Base-by-base conservation (phyloP, 1,140 invertebrate species). In the Polyergus mexicanus region DNA sequence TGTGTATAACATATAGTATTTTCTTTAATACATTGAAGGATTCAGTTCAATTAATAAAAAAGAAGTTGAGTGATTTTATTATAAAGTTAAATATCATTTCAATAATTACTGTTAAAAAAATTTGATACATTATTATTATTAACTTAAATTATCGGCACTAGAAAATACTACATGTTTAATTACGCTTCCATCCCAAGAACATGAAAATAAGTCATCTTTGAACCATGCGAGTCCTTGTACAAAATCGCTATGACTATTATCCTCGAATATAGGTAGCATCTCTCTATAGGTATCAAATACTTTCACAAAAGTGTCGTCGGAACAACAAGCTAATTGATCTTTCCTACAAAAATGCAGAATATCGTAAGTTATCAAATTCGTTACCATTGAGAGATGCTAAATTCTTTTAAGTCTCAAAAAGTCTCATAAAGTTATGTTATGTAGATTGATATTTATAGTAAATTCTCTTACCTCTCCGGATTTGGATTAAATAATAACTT, bases 171-270 rank as follows among this genome's bases (percentile, higher is more conserved):
- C 19, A 69, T 94, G 93, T 85, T 89, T 92, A 44, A 92, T 78
- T 25, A 95, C 78, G 47, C 88, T 91, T 76, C 92, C 91, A 44
- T 95, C 95, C 94, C 94, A 95, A 11, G 92, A 92, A 87, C 94
- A 95, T 11, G 93, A 93, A n/a, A 94, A 90, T 63, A 95, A 84
- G 66, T 93, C 83, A 28, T 92, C 86, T 63, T 94, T 87, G 51
- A 88, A 81, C 95, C 95, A 95, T 5, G 94, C 91, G 3, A 95
- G 75, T 44, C 92, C 93, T 56, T 94, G 92, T 51, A 95, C 94
- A 66, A 93, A 92, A 74, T 95, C 94, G n/a, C 6, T 85, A 66
- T 95, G 95, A 22, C 38, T 58, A 13, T 86, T 63, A 78, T 94
- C 87, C 75, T 93, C 83, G 13, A 90, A 92, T 76, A 95, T 16